Evolutionary conservation across 2,888 invertebrate genomes (phyloP).

Genomic region (Ochropacha duplaris): DNA sequence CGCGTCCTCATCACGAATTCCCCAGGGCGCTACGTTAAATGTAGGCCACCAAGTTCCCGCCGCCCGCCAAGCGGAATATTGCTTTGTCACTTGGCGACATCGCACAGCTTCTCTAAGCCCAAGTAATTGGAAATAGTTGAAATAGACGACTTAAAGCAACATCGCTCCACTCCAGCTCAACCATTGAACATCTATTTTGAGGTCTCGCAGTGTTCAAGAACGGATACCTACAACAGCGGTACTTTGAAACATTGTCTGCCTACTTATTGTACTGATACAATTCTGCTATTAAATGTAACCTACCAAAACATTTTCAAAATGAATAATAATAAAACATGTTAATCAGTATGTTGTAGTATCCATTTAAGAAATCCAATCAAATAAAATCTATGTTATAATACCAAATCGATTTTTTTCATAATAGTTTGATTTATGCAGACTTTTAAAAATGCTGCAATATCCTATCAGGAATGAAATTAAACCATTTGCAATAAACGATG

Average conservation of each 20-base stretch:
- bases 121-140: constrained; percentile 83
- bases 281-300: no score
- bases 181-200: constrained; percentile 8
- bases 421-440: background rate
- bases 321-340: no score
- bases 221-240: background rate
- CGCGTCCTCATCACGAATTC: constrained; percentile 75
- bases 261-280: background rate
- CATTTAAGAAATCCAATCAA: no score
- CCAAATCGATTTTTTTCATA: background rate
- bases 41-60: constrained; percentile 77
- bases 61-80: constrained; percentile 72
- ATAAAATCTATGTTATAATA: no score
- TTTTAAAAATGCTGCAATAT: constrained; percentile 11
- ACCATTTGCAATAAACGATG: constrained; percentile 43
- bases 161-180: constrained; percentile 34
- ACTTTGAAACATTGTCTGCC: background rate
- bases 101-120: constrained; percentile 75
- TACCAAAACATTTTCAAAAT: no score
- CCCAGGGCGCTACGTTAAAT: constrained; percentile 75
- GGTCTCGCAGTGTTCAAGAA: background rate
- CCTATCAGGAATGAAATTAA: constrained; percentile 36
- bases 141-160: constrained; percentile 73
- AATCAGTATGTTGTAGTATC: no score
- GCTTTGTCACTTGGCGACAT: constrained; percentile 81